These are phyloP conservation scores for Mallotus villosus DNA, from an alignment of 2,797 vertebrate genomes.

Conservation along the genomic window DNA sequence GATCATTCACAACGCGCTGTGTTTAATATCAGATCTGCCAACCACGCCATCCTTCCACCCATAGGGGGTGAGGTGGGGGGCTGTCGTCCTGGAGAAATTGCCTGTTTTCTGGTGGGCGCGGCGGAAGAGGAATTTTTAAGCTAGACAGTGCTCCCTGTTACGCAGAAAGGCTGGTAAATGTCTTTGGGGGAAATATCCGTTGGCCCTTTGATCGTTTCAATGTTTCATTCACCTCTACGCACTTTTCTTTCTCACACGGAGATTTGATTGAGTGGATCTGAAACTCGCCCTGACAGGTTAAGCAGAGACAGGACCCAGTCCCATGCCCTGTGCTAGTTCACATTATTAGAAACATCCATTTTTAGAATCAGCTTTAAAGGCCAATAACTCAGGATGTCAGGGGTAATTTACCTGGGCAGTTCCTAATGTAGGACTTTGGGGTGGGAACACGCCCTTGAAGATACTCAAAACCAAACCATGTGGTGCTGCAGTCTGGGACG, in stretches of 20 bases:
- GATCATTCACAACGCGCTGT: slow-evolving; percentile 19
- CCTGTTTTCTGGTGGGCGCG: not conserved
- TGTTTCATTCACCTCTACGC: slow-evolving; percentile 51
- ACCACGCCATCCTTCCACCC: slow-evolving; percentile 12
- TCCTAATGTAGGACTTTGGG: slow-evolving; percentile 35
- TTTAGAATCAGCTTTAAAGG: slow-evolving; percentile 43
- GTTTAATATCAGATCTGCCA: slow-evolving; percentile 27
- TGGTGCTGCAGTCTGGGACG: not conserved
- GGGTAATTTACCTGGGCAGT: slow-evolving; percentile 17
- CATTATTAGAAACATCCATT: slow-evolving; percentile 63
- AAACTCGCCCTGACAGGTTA: slow-evolving; percentile 53
- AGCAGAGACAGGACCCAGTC: slow-evolving; percentile 46
- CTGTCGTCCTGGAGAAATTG: slow-evolving; percentile 15
- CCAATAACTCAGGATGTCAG: slow-evolving; percentile 51
- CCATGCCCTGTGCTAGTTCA: slow-evolving; percentile 44
- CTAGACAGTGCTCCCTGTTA: slow-evolving; percentile 19
- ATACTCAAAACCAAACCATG: not conserved
- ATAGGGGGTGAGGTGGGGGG: not conserved
- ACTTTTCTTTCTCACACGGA: slow-evolving; percentile 27
- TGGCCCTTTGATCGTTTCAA: slow-evolving; percentile 26
- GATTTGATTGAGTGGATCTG: slow-evolving; percentile 55
- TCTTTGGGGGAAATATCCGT: slow-evolving; percentile 20
- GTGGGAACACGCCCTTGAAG: slow-evolving; percentile 1
- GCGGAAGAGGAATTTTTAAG: slow-evolving; percentile 9
- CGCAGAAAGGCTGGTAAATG: slow-evolving; percentile 16